phyloP scores from a whole-genome alignment of 2,888 invertebrate genomes.

The Ganaspis brasiliensis region DNA sequence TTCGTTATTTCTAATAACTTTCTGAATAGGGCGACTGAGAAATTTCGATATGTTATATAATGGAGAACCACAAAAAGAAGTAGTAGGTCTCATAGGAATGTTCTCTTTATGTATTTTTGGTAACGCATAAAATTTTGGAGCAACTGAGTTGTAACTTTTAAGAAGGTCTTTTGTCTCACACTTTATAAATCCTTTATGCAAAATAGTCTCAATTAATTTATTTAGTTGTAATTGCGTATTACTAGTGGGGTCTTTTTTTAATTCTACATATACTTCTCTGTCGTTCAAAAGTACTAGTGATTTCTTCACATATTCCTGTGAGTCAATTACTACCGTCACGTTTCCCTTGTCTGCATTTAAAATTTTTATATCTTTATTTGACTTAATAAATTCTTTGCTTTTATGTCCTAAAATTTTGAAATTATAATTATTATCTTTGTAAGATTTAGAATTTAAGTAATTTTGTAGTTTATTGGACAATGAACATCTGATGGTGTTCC shows the following conservation, averaged over 20 bases:
- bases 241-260: neutral
- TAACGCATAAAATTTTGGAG: slow-evolving; percentile 12
- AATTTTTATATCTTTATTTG: neutral
- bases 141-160: neutral
- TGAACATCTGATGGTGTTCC: too few relatives aligned
- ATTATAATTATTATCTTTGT: neutral
- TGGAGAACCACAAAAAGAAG: slow-evolving; percentile 15
- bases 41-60: slow-evolving; percentile 27
- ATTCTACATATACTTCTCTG: neutral
- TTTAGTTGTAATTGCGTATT: neutral
- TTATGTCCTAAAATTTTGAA: neutral
- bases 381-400: neutral
- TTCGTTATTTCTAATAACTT: neutral
- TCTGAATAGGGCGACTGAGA: neutral
- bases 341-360: neutral
- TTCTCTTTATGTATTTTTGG: slow-evolving; percentile 32
- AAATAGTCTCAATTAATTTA: neutral
- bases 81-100: slow-evolving; percentile 1
- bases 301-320: neutral
- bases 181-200: neutral
- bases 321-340: neutral
- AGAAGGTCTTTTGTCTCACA: neutral
- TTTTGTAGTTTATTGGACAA: neutral
- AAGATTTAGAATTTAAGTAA: neutral
- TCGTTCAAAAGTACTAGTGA: neutral